These are phyloP conservation scores for Kryphioiulus occultus DNA, from an alignment of 2,888 invertebrate species.

Conservation along the genomic window DNA sequence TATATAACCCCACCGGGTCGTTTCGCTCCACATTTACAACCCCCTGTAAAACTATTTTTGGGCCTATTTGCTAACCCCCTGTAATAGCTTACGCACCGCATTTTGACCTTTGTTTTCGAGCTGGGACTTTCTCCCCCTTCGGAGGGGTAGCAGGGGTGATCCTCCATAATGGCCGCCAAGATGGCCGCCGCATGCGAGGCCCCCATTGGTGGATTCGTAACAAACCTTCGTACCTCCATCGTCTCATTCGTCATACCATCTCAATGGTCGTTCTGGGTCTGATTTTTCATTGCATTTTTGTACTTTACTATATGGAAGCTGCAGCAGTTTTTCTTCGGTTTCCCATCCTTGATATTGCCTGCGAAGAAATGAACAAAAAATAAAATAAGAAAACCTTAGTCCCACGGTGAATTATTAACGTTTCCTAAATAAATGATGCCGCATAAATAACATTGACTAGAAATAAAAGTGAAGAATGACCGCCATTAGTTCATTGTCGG, in stretches of 20 bases:
- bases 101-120: neutral
- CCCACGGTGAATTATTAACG: neutral
- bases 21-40: neutral
- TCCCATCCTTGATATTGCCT: neutral
- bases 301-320: neutral
- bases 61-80: neutral
- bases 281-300: neutral
- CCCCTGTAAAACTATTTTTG: neutral
- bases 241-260: neutral
- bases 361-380: neutral
- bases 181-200: neutral
- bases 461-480: neutral
- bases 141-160: neutral
- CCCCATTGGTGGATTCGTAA: neutral
- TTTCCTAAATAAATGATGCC: neutral
- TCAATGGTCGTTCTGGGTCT: neutral
- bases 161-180: neutral
- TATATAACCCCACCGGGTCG: neutral
- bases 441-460: neutral
- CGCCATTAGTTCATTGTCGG: neutral
- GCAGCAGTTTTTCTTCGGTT: neutral
- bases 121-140: neutral
- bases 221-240: slow-evolving; percentile 5
- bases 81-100: neutral
- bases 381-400: neutral